These are phyloP conservation scores for Eupithecia exiguata DNA, from an alignment of 2,888 invertebrate genomes.

Conservation along the genomic window DNA sequence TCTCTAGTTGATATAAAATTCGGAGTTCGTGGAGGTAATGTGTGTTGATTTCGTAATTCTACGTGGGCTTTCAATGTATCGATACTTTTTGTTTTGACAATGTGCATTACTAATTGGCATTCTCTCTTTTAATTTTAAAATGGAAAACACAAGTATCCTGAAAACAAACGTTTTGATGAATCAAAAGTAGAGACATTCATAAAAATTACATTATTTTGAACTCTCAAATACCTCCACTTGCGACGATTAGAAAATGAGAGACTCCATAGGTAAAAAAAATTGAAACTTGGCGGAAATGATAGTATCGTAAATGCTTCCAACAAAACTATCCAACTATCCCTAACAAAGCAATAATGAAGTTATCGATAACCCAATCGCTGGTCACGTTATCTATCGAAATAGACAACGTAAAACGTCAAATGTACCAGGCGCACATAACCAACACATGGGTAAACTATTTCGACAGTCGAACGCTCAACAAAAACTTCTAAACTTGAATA, in stretches of 20 bases:
- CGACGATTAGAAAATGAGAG: background rate
- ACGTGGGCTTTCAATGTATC: constrained; percentile 43
- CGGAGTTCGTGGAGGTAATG: constrained; percentile 56
- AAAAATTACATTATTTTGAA: background rate
- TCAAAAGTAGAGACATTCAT: background rate
- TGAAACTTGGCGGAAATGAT: background rate
- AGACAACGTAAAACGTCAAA: constrained; percentile 79
- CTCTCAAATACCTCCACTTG: background rate
- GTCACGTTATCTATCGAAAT: constrained; percentile 75
- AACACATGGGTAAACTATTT: constrained; percentile 76
- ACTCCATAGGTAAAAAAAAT: background rate
- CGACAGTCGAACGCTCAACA: constrained; percentile 75
- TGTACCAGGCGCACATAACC: constrained; percentile 77
- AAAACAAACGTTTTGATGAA: background rate
- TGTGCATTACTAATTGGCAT: constrained; percentile 27
- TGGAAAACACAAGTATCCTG: background rate
- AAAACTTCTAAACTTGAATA: constrained; percentile 80
- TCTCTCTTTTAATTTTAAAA: constrained; percentile 26
- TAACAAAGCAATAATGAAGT: constrained; percentile 9
- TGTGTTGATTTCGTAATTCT: constrained; percentile 60
- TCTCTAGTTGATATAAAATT: constrained; percentile 65
- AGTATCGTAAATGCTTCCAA: background rate
- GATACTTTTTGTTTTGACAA: constrained; percentile 22
- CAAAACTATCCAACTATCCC: background rate
- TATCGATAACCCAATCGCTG: constrained; percentile 54